phyloP scores from a whole-genome alignment of 1,140 invertebrate species.

The Drosophila kepulauana region DNA sequence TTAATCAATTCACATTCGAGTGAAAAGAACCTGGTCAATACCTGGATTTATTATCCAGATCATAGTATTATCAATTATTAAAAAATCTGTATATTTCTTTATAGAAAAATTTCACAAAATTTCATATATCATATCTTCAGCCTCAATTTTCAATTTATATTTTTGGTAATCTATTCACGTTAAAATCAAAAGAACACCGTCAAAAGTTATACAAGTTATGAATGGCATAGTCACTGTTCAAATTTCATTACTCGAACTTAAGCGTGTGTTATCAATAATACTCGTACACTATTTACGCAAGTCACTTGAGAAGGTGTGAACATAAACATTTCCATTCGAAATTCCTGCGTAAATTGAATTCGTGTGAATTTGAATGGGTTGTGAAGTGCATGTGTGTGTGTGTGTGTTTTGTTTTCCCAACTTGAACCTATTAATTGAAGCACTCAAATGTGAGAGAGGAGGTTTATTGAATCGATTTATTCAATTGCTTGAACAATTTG shows the following conservation, averaged over 20 bases:
- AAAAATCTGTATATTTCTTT: too few relatives aligned
- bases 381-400: conserved; percentile 8
- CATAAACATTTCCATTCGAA: conserved; percentile 12
- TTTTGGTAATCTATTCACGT: too few relatives aligned
- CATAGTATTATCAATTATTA: too few relatives aligned
- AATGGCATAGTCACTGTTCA: background rate
- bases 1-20: too few relatives aligned
- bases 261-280: background rate
- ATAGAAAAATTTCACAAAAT: too few relatives aligned
- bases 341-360: conserved; percentile 13
- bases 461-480: conserved; percentile 45
- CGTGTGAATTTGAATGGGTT: conserved; percentile 21
- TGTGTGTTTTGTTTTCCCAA: background rate
- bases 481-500: conserved; percentile 55
- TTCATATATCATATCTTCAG: too few relatives aligned
- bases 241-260: background rate
- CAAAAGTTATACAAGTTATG: background rate
- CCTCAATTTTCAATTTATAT: too few relatives aligned
- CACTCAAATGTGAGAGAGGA: conserved; percentile 2
- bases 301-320: conserved; percentile 18
- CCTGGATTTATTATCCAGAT: too few relatives aligned
- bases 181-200: background rate
- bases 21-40: too few relatives aligned
- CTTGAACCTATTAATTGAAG: conserved; percentile 28
- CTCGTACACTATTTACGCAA: background rate